Base-by-base conservation (phyloP, 1,140 invertebrate genomes). In the Parasteatoda tepidariorum region DNA sequence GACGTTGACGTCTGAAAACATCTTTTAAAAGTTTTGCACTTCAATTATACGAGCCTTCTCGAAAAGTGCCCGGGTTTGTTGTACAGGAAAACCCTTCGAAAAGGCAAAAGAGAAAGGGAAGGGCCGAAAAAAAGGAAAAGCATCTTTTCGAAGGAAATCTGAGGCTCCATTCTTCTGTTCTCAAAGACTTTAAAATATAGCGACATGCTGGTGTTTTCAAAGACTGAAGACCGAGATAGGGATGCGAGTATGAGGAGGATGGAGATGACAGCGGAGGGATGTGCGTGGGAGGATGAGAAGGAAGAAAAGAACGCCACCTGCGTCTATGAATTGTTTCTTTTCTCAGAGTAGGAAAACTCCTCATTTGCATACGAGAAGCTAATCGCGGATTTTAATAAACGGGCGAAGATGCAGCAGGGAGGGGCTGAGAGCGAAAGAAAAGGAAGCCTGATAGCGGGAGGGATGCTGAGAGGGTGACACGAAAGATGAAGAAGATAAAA, bases 121-220 rank as follows among this genome's bases (percentile, higher is more conserved):
- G n/a, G 13, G 22, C 3, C 11, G n/a, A 18, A 55, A 55, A 55
- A 38, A 71, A 33, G 3, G 22, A 38, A 15, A 64, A 41, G n/a
- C 24, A 64, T 48, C 59, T 41, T 74, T 74, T 30, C 38, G 9
- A n/a, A 59, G 55, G 13, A 64, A 76, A 76, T 76, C 61, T 61
- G 34, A 79, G 41, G 18, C 38, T 66, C 38, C 76, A 79, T 79
- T 79, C 76, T 79, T 78, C 48, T 30, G 9, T 28, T 79, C 41
- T 68, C 28, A 68, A 79, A 79, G 76, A 79, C 76, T 79, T 79
- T 79, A 79, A 79, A 79, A 79, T 79, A 79, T 79, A 79, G 76
- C 76, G 76, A 79, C 76, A 79, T 31, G 71, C 22, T 61, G 54
- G 18, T 54, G 76, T 62, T 48, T 48, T 4, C 64, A 75, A 76